A percentile compares a stretch with the other conserved stretches of the same genome.
Conservation (phyloP, 1,140 invertebrate species). For the Harpegnathos saltator region DNA sequence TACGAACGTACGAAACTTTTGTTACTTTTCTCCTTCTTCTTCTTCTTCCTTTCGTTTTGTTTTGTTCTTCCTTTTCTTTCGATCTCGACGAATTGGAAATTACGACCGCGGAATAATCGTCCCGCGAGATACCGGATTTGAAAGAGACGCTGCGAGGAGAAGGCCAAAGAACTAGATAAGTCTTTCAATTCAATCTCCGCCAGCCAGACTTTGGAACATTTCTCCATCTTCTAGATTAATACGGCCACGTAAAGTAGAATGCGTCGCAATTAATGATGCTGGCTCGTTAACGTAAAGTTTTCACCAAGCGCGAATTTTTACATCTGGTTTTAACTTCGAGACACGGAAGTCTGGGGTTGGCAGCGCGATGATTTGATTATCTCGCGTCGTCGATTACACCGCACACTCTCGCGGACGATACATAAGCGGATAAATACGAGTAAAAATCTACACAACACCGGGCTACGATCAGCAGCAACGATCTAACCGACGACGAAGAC, state of each 20-base stretch:
- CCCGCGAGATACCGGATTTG: constrained; percentile 31
- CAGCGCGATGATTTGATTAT: constrained; percentile 34
- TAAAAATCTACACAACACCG: constrained; percentile 59
- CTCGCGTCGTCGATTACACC: constrained; percentile 33
- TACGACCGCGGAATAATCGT: constrained; percentile 44
- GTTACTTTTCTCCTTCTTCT: background rate
- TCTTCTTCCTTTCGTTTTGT: background rate
- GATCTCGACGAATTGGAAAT: constrained; percentile 37
- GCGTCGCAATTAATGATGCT: constrained; percentile 39
- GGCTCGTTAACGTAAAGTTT: constrained; percentile 31
- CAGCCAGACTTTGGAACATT: too few relatives aligned
- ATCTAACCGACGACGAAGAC: constrained; percentile 65
- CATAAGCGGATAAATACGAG: constrained; percentile 54
- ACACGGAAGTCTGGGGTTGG: background rate
- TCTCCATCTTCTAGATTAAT: background rate
- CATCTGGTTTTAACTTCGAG: background rate
- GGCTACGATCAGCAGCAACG: constrained; percentile 68
- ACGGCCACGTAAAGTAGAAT: constrained; percentile 15
- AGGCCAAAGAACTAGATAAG: background rate
- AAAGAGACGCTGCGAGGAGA: background rate
- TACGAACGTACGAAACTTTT: constrained; percentile 49
- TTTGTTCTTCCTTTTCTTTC: background rate
- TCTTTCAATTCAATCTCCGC: too few relatives aligned
- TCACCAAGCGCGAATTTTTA: background rate
- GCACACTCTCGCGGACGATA: constrained; percentile 40